Conservation (phyloP, 2,888 invertebrate genomes). For the Sepioteuthis lessoniana region DNA sequence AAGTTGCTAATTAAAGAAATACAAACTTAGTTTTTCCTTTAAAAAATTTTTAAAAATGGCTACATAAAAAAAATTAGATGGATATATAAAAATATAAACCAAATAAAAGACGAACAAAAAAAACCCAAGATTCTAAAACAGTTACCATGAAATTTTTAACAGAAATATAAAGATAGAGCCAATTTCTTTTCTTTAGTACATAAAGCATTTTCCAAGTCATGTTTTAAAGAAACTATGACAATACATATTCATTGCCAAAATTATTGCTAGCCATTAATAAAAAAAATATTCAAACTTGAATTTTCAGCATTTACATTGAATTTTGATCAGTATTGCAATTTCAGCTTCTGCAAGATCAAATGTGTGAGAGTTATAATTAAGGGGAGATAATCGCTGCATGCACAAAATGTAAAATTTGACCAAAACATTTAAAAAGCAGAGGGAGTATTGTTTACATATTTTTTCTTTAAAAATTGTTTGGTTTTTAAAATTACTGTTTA, state of each 20-base stretch:
- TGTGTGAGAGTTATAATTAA: not conserved
- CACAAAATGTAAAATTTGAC: not conserved
- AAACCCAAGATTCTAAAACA: not conserved
- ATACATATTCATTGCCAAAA: not conserved
- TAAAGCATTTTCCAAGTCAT: not conserved
- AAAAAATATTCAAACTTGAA: not conserved
- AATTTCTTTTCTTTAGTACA: not conserved
- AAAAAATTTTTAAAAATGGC: not conserved
- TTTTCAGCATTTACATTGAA: not conserved
- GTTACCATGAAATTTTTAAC: slow-evolving; percentile 15
- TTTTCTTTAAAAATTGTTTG: no score
- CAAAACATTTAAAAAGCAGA: not conserved
- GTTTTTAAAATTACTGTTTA: no score
- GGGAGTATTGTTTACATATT: no score
- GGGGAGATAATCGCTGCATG: not conserved
- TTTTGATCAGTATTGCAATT: not conserved
- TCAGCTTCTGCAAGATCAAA: not conserved
- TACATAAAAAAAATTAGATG: not conserved
- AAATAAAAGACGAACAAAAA: not conserved
- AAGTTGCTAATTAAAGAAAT: not conserved
- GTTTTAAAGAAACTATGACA: not conserved
- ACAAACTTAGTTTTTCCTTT: not conserved
- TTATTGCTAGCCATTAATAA: no score
- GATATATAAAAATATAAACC: slow-evolving; percentile 33
- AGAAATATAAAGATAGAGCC: not conserved